Percentiles rank a stretch among this genome's conserved stretches.
phyloP scores from a whole-genome alignment of 2,797 vertebrate species.

The Mus caroli region DNA sequence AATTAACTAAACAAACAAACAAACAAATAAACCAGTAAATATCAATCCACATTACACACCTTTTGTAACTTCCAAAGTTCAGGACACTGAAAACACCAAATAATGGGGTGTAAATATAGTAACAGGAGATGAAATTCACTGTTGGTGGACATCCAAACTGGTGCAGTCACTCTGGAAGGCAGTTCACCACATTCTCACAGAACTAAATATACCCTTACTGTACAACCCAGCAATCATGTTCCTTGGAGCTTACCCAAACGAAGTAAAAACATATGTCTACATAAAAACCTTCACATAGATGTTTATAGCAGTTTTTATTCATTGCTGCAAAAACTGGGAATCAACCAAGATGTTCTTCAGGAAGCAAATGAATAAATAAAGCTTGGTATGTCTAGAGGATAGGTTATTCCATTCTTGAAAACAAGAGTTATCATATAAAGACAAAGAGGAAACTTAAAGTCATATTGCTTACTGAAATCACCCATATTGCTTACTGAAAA shows the following conservation, averaged over 20 bases:
- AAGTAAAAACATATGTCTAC: neutral
- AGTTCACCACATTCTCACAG: neutral
- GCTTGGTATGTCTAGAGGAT: neutral
- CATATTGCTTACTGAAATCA: neutral
- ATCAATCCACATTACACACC: neutral
- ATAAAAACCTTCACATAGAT: neutral
- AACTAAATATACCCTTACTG: neutral
- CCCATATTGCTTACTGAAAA: neutral
- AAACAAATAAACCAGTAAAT: neutral
- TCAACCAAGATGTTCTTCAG: conserved; percentile 36
- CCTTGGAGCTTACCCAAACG: neutral
- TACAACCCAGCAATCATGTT: neutral
- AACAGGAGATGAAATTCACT: neutral
- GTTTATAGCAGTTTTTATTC: conserved; percentile 20
- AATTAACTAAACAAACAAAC: neutral
- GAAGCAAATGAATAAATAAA: neutral
- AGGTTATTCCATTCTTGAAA: neutral
- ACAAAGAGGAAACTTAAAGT: neutral
- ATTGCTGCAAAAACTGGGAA: conserved; percentile 4
- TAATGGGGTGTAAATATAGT: neutral
- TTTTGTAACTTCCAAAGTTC: neutral
- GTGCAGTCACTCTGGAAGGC: neutral
- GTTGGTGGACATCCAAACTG: neutral
- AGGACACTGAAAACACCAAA: neutral
- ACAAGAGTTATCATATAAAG: neutral